Evolutionary conservation across 2,113 vertebrate species (phyloP), one percentile per base, ranked within the genome.

Genomic region (Edolisoma coerulescens): DNA sequence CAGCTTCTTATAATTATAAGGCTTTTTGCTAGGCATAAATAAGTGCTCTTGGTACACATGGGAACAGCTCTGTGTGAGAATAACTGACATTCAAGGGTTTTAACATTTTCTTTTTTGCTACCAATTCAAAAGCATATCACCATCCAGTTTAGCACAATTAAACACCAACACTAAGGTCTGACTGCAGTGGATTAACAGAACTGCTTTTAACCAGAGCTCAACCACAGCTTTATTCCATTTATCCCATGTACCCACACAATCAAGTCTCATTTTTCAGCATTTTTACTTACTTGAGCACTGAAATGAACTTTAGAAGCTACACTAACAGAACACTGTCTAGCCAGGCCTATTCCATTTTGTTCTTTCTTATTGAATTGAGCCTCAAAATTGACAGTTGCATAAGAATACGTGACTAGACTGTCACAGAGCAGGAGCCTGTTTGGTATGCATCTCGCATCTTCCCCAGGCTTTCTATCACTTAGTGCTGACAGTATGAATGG

Each of bases 281-380:
- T 96, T 87, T 95, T 92, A 89, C 71, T 56, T 65, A 82, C 54
- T 32, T 24, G 47, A 87, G 37, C 49, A 45, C n/a, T 60, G 53
- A 94, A 94, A 96, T 89, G 61, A 93, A 81, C 96, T 94, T 89
- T 68, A 82, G 76, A 90, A 92, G 64, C 37, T 41, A 37, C 33
- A 23, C 44, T 75, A 90, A 81, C 64, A 84, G 71, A 94, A 81
- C 50, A 60, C 45, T 92, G 71, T 76, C 95, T 94, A 90, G 44
- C 39, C 56, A n/a, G 35, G 45, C 37, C 67, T 89, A n/a, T 85
- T 94, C 86, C 57, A 65, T 91, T 96, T 95, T 95, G 63, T 91
- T 95, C 53, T 86, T 92, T 64, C 69, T 69, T 87, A 87, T 97
- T 95, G 84, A 97, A 97, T 33, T 87, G 84, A 80, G 84, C 44